These are phyloP conservation scores for Mastigias papua DNA, from an alignment of 30 jellyfish, hydroid and myxozoan species.

Conservation along the genomic window DNA sequence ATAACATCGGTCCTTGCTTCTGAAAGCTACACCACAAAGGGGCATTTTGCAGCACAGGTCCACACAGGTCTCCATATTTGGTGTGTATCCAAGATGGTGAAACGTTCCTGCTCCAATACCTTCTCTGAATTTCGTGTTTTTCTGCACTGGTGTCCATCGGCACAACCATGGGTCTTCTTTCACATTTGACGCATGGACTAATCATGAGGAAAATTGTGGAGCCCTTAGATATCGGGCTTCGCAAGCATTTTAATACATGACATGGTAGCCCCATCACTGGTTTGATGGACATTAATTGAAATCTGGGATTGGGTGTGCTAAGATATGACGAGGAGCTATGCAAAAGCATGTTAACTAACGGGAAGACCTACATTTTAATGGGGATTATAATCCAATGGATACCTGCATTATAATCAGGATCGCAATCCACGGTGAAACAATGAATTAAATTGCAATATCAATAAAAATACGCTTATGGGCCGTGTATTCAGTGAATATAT, in stretches of 20 bases:
- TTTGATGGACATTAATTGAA: too few relatives aligned
- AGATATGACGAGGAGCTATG: too few relatives aligned
- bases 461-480: too few relatives aligned
- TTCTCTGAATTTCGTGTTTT: conserved; percentile 76
- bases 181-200: conserved; percentile 38
- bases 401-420: too few relatives aligned
- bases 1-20: conserved; percentile 84
- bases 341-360: too few relatives aligned
- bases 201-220: conserved; percentile 52
- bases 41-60: conserved; percentile 94
- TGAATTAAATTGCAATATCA: too few relatives aligned
- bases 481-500: too few relatives aligned
- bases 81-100: conserved; percentile 92
- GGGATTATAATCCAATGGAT: too few relatives aligned
- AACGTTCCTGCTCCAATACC: conserved; percentile 96
- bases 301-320: too few relatives aligned
- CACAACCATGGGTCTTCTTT: conserved; percentile 87
- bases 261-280: too few relatives aligned
- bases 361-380: too few relatives aligned
- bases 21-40: conserved; percentile 94
- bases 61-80: conserved; percentile 93
- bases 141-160: conserved; percentile 90
- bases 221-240: conserved; percentile 51
- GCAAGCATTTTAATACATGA: neutral
- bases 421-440: too few relatives aligned